Conservation (phyloP, 2,888 invertebrate genomes). For the Sinodicranocentrus sp. region DNA sequence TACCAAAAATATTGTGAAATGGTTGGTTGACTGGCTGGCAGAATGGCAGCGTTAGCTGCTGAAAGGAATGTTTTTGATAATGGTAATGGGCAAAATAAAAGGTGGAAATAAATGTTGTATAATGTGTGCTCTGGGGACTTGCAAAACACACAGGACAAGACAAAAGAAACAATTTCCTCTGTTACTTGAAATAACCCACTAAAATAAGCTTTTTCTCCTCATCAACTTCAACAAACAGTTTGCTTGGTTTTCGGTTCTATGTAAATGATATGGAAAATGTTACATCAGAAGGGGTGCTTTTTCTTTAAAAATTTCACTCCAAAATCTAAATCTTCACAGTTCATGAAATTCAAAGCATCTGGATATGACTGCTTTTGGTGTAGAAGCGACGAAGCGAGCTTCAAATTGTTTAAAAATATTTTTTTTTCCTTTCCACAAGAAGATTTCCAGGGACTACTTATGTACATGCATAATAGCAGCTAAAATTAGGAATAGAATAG, state of each 20-base stretch:
- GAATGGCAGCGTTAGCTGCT: no score
- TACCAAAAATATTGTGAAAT: neutral
- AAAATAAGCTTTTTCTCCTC: constrained; percentile 2
- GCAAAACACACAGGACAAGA: neutral
- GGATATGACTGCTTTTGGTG: neutral
- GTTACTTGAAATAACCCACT: neutral
- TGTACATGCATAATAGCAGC: neutral
- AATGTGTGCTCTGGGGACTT: constrained; percentile 1
- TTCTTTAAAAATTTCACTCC: neutral
- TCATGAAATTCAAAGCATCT: no score
- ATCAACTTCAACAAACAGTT: neutral
- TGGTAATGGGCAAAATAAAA: neutral
- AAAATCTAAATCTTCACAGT: neutral
- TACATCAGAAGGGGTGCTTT: neutral
- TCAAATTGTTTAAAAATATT: neutral
- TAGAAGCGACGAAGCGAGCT: neutral
- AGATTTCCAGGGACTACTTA: neutral
- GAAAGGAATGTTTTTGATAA: constrained; percentile 14
- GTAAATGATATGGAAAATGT: neutral
- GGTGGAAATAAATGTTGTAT: constrained; percentile 19
- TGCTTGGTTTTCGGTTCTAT: no score
- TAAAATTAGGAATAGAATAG: neutral
- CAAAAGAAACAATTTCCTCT: constrained; percentile 2
- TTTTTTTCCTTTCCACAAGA: neutral
- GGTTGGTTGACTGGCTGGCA: no score